These are phyloP conservation scores for Alexandromys oeconomus DNA, from an alignment of 2,797 vertebrate species.

Conservation along the genomic window DNA sequence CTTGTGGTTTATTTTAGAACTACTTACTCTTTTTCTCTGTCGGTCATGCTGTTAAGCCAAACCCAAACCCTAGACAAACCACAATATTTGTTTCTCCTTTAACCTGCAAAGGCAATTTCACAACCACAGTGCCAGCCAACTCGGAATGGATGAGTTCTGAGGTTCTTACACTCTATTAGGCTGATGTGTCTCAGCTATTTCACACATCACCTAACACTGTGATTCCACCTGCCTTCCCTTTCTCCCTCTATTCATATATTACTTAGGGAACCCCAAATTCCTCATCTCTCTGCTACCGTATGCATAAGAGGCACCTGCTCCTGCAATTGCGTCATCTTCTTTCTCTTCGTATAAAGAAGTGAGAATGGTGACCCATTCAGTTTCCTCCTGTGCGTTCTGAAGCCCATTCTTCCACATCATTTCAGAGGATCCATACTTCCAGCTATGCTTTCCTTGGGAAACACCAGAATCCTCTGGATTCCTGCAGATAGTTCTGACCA, in stretches of 20 bases:
- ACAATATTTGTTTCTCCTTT: conserved; percentile 22
- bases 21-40: not conserved
- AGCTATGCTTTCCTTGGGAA: not conserved
- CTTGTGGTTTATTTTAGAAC: conserved; percentile 27
- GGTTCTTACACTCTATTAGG: not conserved
- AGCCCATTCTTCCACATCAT: not conserved
- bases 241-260: not conserved
- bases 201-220: not conserved
- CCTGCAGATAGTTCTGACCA: not conserved
- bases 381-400: not conserved
- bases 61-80: not conserved
- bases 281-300: not conserved
- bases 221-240: not conserved
- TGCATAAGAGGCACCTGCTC: not conserved
- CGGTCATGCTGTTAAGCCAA: conserved; percentile 5
- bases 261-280: not conserved
- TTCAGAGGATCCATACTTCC: not conserved
- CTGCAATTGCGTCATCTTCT: not conserved
- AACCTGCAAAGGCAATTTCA: conserved; percentile 12
- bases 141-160: not conserved
- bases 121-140: not conserved
- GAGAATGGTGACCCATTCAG: not conserved
- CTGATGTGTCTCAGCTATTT: conserved; percentile 20
- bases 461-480: not conserved
- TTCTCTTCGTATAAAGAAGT: not conserved